Conservation (phyloP, 2,888 invertebrate genomes). For the Geotrupes spiniger region DNA sequence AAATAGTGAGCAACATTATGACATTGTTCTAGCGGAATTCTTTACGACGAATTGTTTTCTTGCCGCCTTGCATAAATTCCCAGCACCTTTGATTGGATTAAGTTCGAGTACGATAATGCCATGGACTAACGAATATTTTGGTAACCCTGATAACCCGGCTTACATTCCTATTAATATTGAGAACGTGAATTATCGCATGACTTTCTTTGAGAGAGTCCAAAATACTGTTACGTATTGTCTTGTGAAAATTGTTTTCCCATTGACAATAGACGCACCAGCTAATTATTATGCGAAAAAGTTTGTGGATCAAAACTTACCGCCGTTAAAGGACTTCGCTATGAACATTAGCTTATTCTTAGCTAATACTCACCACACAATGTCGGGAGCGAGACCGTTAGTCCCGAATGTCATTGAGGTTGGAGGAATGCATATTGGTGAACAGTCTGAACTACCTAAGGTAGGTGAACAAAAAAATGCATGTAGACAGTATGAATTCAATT, state of each 20-base stretch:
- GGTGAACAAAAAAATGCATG: too few relatives aligned
- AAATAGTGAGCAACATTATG: constrained; percentile 54
- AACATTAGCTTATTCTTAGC: constrained; percentile 51
- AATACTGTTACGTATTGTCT: constrained; percentile 45
- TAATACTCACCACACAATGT: constrained; percentile 51
- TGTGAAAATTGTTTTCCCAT: constrained; percentile 26
- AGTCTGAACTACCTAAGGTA: constrained; percentile 31
- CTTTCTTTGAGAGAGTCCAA: constrained; percentile 44
- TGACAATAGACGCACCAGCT: constrained; percentile 12
- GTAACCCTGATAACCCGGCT: constrained; percentile 52
- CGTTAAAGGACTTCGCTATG: constrained; percentile 50
- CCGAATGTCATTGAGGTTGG: constrained; percentile 55
- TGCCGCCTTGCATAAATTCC: constrained; percentile 60
- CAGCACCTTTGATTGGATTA: constrained; percentile 57
- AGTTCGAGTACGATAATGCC: constrained; percentile 54
- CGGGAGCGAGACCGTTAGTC: constrained; percentile 48
- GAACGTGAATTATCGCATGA: constrained; percentile 39
- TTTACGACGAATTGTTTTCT: constrained; percentile 70
- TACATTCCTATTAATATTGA: constrained; percentile 53
- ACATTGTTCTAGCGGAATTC: constrained; percentile 64
- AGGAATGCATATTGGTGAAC: constrained; percentile 53
- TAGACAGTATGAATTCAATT: too few relatives aligned
- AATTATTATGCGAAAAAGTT: constrained; percentile 42
- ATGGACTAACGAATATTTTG: constrained; percentile 52
- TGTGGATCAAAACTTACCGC: constrained; percentile 50